A percentile compares a stretch with the other conserved stretches of the same genome.
phyloP scores from a whole-genome alignment of 2,797 vertebrate species.

The Poeciliopsis gracilis region DNA sequence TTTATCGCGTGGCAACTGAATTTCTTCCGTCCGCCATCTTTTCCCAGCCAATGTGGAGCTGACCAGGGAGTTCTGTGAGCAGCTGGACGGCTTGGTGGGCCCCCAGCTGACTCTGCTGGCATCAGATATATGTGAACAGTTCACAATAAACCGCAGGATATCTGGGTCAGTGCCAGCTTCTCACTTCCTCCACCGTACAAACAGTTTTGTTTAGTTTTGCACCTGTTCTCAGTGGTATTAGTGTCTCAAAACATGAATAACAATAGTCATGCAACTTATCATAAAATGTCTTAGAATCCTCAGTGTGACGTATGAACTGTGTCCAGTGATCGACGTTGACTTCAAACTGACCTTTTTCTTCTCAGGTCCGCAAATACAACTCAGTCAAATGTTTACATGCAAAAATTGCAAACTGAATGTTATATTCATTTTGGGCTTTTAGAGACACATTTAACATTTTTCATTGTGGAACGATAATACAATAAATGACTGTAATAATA shows the following conservation, averaged over 20 bases:
- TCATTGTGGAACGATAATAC: background rate
- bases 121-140: conserved; percentile 98
- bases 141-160: conserved; percentile 94
- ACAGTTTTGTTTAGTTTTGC: background rate
- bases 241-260: background rate
- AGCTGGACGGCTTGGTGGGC: conserved; percentile 92
- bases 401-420: background rate
- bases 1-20: background rate
- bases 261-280: background rate
- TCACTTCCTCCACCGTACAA: background rate
- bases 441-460: background rate
- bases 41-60: conserved; percentile 87
- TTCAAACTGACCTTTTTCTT: background rate
- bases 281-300: background rate
- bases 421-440: background rate
- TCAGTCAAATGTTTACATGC: background rate
- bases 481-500: background rate
- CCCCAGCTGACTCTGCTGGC: conserved; percentile 96
- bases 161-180: conserved; percentile 87
- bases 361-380: background rate
- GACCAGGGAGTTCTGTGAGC: conserved; percentile 92
- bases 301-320: background rate
- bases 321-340: background rate
- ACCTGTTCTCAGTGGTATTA: background rate
- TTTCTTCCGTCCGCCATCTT: background rate